Conservation (phyloP, 2,888 invertebrate species). For the Drosophila peninsularis region DNA sequence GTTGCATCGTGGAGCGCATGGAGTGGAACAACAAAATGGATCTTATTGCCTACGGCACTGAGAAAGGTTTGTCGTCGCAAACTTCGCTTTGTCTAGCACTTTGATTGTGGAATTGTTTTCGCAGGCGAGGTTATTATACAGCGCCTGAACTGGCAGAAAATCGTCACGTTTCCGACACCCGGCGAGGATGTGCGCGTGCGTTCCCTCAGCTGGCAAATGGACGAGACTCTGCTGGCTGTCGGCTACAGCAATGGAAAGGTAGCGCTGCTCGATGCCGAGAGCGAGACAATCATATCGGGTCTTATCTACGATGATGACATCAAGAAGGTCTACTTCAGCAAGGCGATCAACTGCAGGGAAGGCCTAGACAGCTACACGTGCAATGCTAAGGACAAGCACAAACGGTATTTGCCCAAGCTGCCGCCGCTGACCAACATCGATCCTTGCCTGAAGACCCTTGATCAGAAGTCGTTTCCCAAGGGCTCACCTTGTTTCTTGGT, state of each 20-base stretch:
- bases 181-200: conserved; percentile 90
- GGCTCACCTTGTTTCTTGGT: conserved; percentile 91
- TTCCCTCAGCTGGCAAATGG: conserved; percentile 96
- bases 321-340: conserved; percentile 91
- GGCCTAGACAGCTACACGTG: conserved; percentile 62
- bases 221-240: conserved; percentile 92
- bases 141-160: conserved; percentile 96
- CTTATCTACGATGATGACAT: conserved; percentile 88
- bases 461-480: conserved; percentile 87
- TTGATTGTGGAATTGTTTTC: background rate
- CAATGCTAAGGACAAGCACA: conserved; percentile 66
- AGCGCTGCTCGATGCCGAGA: conserved; percentile 92
- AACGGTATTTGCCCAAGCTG: conserved; percentile 86
- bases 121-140: conserved; percentile 94
- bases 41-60: conserved; percentile 94
- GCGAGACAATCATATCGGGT: conserved; percentile 91
- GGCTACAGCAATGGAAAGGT: conserved; percentile 90
- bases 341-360: conserved; percentile 76
- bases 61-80: conserved; percentile 87
- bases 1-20: conserved; percentile 89
- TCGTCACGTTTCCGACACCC: conserved; percentile 92
- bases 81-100: background rate
- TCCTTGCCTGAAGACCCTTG: conserved; percentile 85
- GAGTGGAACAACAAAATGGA: conserved; percentile 98
- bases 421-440: conserved; percentile 86